Base-by-base conservation (phyloP, 2,888 invertebrate genomes). In the Autographa gamma region DNA sequence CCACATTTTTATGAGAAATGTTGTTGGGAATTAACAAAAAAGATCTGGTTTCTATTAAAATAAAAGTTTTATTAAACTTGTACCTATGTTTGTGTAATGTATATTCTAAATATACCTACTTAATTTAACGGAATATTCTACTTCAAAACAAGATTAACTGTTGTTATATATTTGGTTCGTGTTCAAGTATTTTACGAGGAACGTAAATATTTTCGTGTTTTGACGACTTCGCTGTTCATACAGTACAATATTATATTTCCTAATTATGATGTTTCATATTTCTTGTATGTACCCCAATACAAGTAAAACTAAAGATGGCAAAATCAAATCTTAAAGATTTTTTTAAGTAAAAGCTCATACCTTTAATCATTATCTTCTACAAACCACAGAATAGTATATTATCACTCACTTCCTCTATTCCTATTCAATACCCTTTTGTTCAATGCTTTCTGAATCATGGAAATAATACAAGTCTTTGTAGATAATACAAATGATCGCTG, bases 141-240 rank as follows among this genome's bases (percentile, higher is more conserved):
- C 38, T 11, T 38, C 11, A 38, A 38, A 38, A 38, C 38, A 38
- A 38, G 38, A 38, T 38, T 48, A n/a, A 48, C 48, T 48, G 48
- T 48, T 48, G 48, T n/a, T 48, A 48, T 2, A n/a, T n/a, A 16
- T 43, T 48, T 58, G 14, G 14, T 43, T 56, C 52, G 48, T 19
- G 19, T 54, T 48, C 48, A 48, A 63, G 63, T 56, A 3, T n/a
- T 41, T 62, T 80, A 76, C 80, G 61, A 71, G 63, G 62, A 71
- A 71, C 16, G 66, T 38, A 80, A 77, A 77, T 77, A 80, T 77
- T 77, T 80, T 76, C 41, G 64, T 76, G 77, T 80, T 71, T 76
- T 80, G 34, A 66, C 41, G 62, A 43, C 62, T 25, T 25, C 5
- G 48, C 41, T 67, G 31, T 64, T 76, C 60, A 64, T 67, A 61